A percentile compares a stretch with the other conserved stretches of the same genome.
These are phyloP conservation scores for Himalopsyche kuldschensis DNA, from an alignment of 2,888 invertebrate species.

Conservation along the genomic window DNA sequence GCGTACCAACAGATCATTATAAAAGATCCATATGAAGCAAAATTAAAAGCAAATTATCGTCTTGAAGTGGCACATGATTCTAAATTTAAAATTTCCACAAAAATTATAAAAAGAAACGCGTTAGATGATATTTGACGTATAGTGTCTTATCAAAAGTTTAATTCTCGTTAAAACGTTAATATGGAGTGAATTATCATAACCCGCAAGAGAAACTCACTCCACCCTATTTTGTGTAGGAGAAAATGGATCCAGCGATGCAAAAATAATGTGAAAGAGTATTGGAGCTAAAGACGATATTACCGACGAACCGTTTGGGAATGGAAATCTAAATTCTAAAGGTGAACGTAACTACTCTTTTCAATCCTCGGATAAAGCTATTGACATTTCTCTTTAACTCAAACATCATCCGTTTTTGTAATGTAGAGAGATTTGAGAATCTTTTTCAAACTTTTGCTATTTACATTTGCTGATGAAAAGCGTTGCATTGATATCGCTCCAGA, in stretches of 20 bases:
- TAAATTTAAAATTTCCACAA: too few species aligned
- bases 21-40: too few species aligned
- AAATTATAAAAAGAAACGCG: too few species aligned
- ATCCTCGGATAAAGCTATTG: not conserved
- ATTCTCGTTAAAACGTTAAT: too few species aligned
- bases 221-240: not conserved
- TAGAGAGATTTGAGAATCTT: not conserved
- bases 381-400: not conserved
- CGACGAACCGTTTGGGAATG: slow-evolving; percentile 4
- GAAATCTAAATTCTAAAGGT: slow-evolving; percentile 5
- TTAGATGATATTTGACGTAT: too few species aligned
- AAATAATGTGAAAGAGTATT: slow-evolving; percentile 2
- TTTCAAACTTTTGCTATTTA: not conserved
- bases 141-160: too few species aligned
- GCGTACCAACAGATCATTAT: too few species aligned
- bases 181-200: too few species aligned
- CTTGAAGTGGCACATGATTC: too few species aligned
- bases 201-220: not conserved
- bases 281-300: slow-evolving; percentile 21
- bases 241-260: slow-evolving; percentile 7
- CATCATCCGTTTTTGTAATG: not conserved
- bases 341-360: slow-evolving; percentile 1
- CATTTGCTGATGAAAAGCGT: not conserved
- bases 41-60: too few species aligned
- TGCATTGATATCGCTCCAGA: not conserved